Conservation (phyloP, 2,113 vertebrate species). For the Galemys pyrenaicus region DNA sequence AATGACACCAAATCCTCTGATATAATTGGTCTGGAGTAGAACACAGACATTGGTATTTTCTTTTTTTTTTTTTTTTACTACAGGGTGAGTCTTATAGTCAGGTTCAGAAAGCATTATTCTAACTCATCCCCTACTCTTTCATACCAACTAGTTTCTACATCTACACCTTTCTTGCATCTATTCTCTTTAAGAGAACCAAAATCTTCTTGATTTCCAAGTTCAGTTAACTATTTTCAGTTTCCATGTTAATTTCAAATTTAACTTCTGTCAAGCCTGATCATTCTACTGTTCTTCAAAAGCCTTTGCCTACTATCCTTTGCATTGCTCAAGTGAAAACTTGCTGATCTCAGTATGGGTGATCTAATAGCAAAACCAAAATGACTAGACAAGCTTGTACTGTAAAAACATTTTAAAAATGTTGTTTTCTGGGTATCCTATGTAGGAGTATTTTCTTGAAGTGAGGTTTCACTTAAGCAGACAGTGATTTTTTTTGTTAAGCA, state of each 20-base stretch:
- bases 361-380: conserved; percentile 82
- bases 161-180: background rate
- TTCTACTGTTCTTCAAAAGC: background rate
- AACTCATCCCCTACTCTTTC: background rate
- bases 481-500: conserved; percentile 70
- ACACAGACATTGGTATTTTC: no score
- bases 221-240: background rate
- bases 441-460: conserved; percentile 81
- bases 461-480: conserved; percentile 81
- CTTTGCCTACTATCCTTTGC: conserved; percentile 69
- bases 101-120: background rate
- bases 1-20: background rate
- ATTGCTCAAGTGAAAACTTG: conserved; percentile 84
- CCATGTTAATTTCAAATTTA: background rate
- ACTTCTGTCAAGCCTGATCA: background rate
- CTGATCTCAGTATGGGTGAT: conserved; percentile 83
- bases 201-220: background rate
- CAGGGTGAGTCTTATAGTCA: background rate
- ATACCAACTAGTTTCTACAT: background rate
- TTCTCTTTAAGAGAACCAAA: background rate
- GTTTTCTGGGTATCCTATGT: conserved; percentile 77
- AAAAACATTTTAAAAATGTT: conserved; percentile 19
- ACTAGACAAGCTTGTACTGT: conserved; percentile 82
- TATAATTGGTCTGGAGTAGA: background rate
- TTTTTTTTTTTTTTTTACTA: no score